phyloP scores from a whole-genome alignment of 2,888 invertebrate species.

The Troides aeacus region DNA sequence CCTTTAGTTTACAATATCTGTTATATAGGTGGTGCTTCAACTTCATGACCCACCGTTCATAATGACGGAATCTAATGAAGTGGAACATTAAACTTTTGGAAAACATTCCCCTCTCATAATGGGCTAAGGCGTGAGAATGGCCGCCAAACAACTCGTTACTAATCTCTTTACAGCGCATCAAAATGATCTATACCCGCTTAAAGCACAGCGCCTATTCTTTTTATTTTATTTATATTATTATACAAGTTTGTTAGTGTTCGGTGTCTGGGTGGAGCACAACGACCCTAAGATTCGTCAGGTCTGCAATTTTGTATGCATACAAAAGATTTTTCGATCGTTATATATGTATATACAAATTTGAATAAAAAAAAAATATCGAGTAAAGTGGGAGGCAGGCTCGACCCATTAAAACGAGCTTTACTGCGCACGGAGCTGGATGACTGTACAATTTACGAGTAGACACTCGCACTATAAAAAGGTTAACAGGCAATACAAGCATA shows the following conservation, averaged over 20 bases:
- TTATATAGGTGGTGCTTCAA: not conserved
- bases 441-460: too few relatives aligned
- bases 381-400: too few relatives aligned
- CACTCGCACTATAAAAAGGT: too few relatives aligned
- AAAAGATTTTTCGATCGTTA: not conserved
- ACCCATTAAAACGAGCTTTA: too few relatives aligned
- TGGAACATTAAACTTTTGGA: conserved; percentile 44
- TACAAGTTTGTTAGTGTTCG: conserved; percentile 11
- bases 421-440: too few relatives aligned
- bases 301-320: too few relatives aligned
- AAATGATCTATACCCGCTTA: conserved; percentile 42
- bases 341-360: too few relatives aligned
- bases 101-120: conserved; percentile 40
- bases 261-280: conserved; percentile 19
- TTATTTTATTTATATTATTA: conserved; percentile 24
- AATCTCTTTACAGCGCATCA: conserved; percentile 63
- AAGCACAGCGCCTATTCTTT: conserved; percentile 36
- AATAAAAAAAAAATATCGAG: too few relatives aligned
- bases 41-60: conserved; percentile 6
- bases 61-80: conserved; percentile 31
- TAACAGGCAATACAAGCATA: too few relatives aligned
- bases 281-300: conserved; percentile 5
- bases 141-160: conserved; percentile 53
- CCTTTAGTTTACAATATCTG: not conserved
- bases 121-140: conserved; percentile 53